Conservation (phyloP, 2,797 vertebrate species). For the Pangasius krempfi region DNA sequence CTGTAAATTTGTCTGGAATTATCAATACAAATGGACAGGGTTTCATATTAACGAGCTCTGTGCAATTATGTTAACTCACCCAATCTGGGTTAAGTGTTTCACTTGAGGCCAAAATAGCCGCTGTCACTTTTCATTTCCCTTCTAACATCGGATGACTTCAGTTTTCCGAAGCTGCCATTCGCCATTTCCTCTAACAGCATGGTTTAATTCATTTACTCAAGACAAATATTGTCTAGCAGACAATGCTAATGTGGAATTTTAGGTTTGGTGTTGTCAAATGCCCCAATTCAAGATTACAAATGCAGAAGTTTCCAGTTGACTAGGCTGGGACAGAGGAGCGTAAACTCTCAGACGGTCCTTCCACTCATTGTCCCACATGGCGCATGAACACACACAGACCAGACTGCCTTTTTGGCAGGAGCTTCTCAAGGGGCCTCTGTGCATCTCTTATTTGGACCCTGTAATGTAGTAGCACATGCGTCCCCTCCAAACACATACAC, state of each 20-base stretch:
- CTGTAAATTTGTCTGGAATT: conserved; percentile 37
- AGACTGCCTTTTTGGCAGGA: conserved; percentile 52
- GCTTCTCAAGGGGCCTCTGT: conserved; percentile 50
- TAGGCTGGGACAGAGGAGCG: conserved; percentile 65
- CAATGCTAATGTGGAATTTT: conserved; percentile 63
- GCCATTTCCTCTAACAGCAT: conserved; percentile 59
- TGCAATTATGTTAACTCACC: conserved; percentile 32
- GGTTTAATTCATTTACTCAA: conserved; percentile 62
- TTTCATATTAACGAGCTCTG: conserved; percentile 55
- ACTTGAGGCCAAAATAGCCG: conserved; percentile 58
- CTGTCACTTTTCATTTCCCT: conserved; percentile 40
- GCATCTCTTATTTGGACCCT: conserved; percentile 52
- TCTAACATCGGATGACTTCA: conserved; percentile 40
- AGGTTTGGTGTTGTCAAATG: conserved; percentile 67
- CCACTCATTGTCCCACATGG: conserved; percentile 64
- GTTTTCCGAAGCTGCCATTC: conserved; percentile 47
- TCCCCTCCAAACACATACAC: conserved; percentile 34
- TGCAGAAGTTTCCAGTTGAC: conserved; percentile 76
- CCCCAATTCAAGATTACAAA: conserved; percentile 68
- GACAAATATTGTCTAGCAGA: conserved; percentile 65
- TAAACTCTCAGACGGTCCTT: conserved; percentile 66
- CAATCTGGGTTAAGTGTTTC: conserved; percentile 60
- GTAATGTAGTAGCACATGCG: conserved; percentile 50
- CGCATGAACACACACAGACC: conserved; percentile 42
- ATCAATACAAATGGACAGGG: conserved; percentile 29